These are phyloP conservation scores for Drosophila multiciliata DNA, from an alignment of 2,888 invertebrate species.

Conservation along the genomic window DNA sequence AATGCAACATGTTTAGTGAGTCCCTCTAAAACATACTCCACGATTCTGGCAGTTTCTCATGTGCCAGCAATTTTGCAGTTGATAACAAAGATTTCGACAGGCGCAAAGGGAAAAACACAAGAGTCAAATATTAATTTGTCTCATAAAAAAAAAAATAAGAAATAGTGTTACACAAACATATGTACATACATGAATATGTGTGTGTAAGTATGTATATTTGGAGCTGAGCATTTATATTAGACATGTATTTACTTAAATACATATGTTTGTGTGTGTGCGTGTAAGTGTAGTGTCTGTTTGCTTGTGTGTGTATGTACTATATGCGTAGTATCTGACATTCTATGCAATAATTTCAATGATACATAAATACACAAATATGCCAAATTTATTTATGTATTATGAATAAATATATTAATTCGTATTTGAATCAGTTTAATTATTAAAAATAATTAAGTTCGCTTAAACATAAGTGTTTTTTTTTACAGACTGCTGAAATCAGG, in stretches of 20 bases:
- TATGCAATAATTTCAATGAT: constrained; percentile 11
- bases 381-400: constrained; percentile 1
- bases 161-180: constrained; percentile 4
- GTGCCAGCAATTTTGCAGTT: constrained; percentile 9
- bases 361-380: constrained; percentile 11
- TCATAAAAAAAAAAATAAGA: background rate
- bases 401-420: background rate
- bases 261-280: background rate
- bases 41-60: constrained; percentile 1
- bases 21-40: background rate
- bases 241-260: constrained; percentile 9
- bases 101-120: background rate
- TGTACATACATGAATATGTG: background rate
- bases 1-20: constrained; percentile 3
- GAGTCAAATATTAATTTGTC: background rate
- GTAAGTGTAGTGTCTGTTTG: background rate
- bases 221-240: constrained; percentile 9
- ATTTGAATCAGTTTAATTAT: background rate
- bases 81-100: constrained; percentile 11
- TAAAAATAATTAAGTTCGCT: background rate
- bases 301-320: constrained; percentile 1
- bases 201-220: background rate
- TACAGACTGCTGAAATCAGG: background rate
- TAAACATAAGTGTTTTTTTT: background rate
- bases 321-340: constrained; percentile 9